Evolutionary conservation across 2,888 invertebrate genomes (phyloP).

Genomic region (Lydus trimaculatus): DNA sequence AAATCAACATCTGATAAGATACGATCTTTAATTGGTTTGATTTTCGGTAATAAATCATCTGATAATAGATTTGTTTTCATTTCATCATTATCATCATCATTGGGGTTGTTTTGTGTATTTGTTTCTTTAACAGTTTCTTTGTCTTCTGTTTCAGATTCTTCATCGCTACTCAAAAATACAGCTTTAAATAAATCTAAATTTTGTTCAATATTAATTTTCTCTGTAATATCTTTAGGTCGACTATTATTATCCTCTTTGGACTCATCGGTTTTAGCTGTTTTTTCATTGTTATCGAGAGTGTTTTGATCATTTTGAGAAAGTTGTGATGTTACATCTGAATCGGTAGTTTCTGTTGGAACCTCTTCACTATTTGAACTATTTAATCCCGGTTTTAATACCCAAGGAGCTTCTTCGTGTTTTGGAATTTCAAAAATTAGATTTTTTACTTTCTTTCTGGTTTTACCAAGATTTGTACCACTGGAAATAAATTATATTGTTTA

Average conservation of each 20-base stretch:
- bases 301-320: background rate
- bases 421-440: slow-evolving; percentile 82
- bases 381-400: slow-evolving; percentile 48
- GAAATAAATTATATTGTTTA: slow-evolving; percentile 18
- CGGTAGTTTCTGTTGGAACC: slow-evolving; percentile 58
- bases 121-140: slow-evolving; percentile 39
- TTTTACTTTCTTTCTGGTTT: slow-evolving; percentile 70
- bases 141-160: slow-evolving; percentile 65
- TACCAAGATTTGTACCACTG: slow-evolving; percentile 40
- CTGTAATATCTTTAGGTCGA: slow-evolving; percentile 49
- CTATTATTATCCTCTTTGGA: slow-evolving; percentile 21
- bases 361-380: slow-evolving; percentile 59
- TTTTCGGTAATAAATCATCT: slow-evolving; percentile 54
- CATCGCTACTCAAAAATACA: slow-evolving; percentile 85
- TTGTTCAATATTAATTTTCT: slow-evolving; percentile 57
- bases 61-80: slow-evolving; percentile 50
- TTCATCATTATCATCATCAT: slow-evolving; percentile 43
- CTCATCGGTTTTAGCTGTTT: slow-evolving; percentile 18
- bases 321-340: background rate
- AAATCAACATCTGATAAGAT: slow-evolving; percentile 54
- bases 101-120: slow-evolving; percentile 31
- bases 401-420: slow-evolving; percentile 58
- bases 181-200: slow-evolving; percentile 86
- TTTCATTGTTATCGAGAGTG: background rate
- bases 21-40: slow-evolving; percentile 55